phyloP scores from a whole-genome alignment of 2,113 vertebrate species.

The Antennarius striatus region DNA sequence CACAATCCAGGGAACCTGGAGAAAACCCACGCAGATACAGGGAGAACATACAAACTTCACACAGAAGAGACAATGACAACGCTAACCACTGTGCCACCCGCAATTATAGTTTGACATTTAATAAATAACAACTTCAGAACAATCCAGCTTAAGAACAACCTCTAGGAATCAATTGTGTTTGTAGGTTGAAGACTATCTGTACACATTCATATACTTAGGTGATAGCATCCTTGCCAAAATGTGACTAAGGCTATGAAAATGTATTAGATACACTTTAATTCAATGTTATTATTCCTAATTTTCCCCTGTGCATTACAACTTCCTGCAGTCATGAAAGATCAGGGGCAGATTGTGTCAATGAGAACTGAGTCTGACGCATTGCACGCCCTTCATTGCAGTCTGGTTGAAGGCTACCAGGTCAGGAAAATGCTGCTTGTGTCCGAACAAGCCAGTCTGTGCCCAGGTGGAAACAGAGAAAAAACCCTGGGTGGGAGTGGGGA shows the following conservation, averaged over 20 bases:
- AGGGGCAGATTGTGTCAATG: constrained; percentile 28
- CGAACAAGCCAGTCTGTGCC: constrained; percentile 35
- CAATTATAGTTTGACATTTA: no score
- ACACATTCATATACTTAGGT: background rate
- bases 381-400: constrained; percentile 2
- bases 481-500: constrained; percentile 9
- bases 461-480: constrained; percentile 59
- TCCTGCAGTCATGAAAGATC: constrained; percentile 33
- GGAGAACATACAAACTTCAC: no score
- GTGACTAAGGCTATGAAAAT: no score
- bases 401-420: constrained; percentile 36
- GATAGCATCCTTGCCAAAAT: background rate
- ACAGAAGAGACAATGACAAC: no score
- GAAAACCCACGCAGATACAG: no score
- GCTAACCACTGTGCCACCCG: no score
- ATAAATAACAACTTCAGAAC: no score
- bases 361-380: constrained; percentile 30
- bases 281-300: constrained; percentile 40
- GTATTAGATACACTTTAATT: constrained; percentile 4
- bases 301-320: constrained; percentile 31
- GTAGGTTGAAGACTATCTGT: no score
- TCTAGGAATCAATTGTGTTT: no score
- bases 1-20: no score
- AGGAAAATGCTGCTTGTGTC: constrained; percentile 4
- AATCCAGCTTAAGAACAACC: no score